Conservation (phyloP, 2,888 invertebrate species). For the Trichopria drosophilae region DNA sequence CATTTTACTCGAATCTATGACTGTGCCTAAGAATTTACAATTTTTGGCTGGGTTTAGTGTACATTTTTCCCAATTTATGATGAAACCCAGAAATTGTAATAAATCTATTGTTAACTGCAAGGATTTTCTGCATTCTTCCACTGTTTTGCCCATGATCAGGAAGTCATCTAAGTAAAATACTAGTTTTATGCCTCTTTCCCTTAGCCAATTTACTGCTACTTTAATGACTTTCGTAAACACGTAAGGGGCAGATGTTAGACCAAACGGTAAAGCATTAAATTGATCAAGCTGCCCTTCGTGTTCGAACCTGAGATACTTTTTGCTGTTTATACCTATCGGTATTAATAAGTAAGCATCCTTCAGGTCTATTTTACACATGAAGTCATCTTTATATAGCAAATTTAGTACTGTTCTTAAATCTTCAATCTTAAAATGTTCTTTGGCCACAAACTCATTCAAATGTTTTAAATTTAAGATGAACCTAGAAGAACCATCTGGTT, state of each 20-base stretch:
- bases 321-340: slow-evolving; percentile 16
- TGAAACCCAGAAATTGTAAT: background rate
- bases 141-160: too few species aligned
- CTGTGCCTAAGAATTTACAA: too few species aligned
- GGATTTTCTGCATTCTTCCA: too few species aligned
- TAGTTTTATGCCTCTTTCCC: too few species aligned
- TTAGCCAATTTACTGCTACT: slow-evolving; percentile 24
- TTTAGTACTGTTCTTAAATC: slow-evolving; percentile 23
- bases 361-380: slow-evolving; percentile 29
- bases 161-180: too few species aligned
- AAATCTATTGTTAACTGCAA: too few species aligned
- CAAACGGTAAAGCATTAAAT: slow-evolving; percentile 34
- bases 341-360: slow-evolving; percentile 33
- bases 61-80: background rate
- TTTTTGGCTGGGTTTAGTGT: too few species aligned
- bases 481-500: slow-evolving; percentile 19
- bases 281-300: slow-evolving; percentile 28
- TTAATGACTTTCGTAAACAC: slow-evolving; percentile 34
- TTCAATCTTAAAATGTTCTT: slow-evolving; percentile 28
- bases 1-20: background rate
- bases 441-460: slow-evolving; percentile 25
- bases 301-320: slow-evolving; percentile 32
- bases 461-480: slow-evolving; percentile 29
- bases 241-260: slow-evolving; percentile 28
- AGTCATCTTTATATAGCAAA: slow-evolving; percentile 19